These are phyloP conservation scores for Peromyscus maniculatus DNA, from an alignment of 2,113 vertebrate genomes.

Conservation along the genomic window DNA sequence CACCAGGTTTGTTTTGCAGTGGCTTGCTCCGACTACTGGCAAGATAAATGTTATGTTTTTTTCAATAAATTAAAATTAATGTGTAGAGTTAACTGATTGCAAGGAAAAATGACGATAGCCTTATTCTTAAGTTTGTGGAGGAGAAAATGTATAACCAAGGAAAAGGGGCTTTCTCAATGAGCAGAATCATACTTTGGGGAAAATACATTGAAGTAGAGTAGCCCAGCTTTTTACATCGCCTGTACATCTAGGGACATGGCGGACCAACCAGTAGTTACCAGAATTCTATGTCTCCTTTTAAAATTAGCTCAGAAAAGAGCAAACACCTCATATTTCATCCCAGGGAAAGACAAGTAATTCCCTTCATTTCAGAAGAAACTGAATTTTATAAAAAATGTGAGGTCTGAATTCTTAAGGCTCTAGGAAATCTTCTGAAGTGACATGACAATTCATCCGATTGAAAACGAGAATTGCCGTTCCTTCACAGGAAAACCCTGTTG, in stretches of 20 bases:
- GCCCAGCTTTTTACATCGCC: neutral
- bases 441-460: slow-evolving; percentile 57
- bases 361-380: slow-evolving; percentile 30
- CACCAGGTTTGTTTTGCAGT: neutral
- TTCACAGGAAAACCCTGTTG: slow-evolving; percentile 62
- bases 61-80: slow-evolving; percentile 4
- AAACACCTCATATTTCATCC: slow-evolving; percentile 30
- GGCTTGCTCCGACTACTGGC: neutral
- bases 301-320: slow-evolving; percentile 25
- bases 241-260: neutral
- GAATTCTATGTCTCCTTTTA: neutral
- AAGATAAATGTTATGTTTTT: neutral
- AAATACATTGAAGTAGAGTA: neutral
- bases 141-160: neutral
- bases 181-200: neutral
- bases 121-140: slow-evolving; percentile 25
- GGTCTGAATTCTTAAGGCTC: slow-evolving; percentile 52
- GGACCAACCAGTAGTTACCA: neutral
- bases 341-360: neutral
- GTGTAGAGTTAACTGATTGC: neutral
- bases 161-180: neutral
- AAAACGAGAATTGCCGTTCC: slow-evolving; percentile 66
- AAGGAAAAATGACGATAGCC: neutral
- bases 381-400: slow-evolving; percentile 29
- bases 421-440: slow-evolving; percentile 68